phyloP scores from a whole-genome alignment of 2,888 invertebrate genomes.

The Germaria angustata region DNA sequence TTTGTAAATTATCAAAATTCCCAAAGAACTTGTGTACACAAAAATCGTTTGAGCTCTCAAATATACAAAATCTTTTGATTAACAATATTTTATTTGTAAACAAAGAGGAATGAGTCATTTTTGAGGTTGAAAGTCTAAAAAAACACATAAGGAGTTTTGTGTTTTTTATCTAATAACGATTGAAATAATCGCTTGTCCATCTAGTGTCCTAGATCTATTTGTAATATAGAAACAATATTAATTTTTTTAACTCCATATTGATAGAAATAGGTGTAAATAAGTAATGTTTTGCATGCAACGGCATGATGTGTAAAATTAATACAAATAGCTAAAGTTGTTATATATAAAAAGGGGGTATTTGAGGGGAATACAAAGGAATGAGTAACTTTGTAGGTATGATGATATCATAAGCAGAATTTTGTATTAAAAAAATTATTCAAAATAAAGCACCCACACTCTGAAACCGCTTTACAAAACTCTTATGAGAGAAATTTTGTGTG shows the following conservation, averaged over 20 bases:
- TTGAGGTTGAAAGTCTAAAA: background rate
- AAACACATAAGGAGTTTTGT: background rate
- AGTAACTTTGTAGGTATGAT: conserved; percentile 16
- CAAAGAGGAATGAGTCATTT: conserved; percentile 18
- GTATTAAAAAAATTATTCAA: background rate
- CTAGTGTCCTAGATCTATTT: conserved; percentile 43
- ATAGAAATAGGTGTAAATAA: conserved; percentile 35
- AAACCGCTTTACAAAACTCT: conserved; percentile 14
- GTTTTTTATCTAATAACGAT: background rate
- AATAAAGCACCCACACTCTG: conserved; percentile 17
- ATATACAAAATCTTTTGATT: background rate
- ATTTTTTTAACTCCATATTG: background rate
- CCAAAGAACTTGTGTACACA: background rate
- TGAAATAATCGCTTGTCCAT: background rate
- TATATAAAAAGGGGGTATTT: background rate
- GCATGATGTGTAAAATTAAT: conserved; percentile 2
- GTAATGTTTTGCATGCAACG: conserved; percentile 23
- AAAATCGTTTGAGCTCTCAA: background rate
- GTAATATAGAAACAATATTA: conserved; percentile 21
- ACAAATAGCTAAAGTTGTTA: background rate
- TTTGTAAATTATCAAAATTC: background rate
- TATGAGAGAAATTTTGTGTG: background rate
- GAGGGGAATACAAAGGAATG: background rate
- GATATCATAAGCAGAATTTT: conserved; percentile 45
- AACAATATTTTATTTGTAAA: background rate